Base-by-base conservation (phyloP, 2,888 invertebrate species). In the Trimorus sp. region DNA sequence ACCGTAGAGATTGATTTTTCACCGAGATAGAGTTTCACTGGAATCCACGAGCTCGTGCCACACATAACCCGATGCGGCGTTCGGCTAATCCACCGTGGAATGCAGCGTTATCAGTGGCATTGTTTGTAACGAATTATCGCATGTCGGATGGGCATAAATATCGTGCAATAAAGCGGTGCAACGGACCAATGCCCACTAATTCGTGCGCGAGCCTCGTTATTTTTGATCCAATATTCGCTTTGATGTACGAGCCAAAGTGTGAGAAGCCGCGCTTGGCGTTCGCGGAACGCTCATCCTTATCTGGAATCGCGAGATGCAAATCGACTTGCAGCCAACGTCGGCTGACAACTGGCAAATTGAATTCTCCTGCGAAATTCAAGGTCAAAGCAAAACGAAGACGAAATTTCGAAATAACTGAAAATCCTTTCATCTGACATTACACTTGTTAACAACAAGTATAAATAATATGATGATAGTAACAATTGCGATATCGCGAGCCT, bases 291-390 rank as follows among this genome's bases (percentile, higher is more conserved):
- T 75, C 38, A 37, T 48, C 42, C 65, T 80, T 84, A 84, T 84
- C 84, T 82, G n/a, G 8, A 68, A 82, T 84, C 82, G 79, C 79
- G 68, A 82, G 79, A 76, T 80, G 74, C 77, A 79, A 79, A 80
- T 83, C 75, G 66, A 71, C 62, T 69, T 58, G 58, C 56, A 37
- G 26, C 69, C 51, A 58, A 76, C 80, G 54, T 76, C 59, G 73
- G 54, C 77, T 82, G 88, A 89, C 88, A 88, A 86, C 84, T 82
- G 83, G 87, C 83, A 87, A 88, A 89, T 88, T 88, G 88, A 89
- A 89, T 89, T 85, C 84, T 85, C 84, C 81, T 69, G 73, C 74
- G 79, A 40, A 81, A 83, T 79, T 77, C 74, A 75, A 83, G 75
- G 79, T 26, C 38, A 16, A 14, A 75, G 14, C 42, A 8, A 70